Evolutionary conservation across 2,888 invertebrate genomes (phyloP), one percentile per base, ranked within the genome.

Genomic region (Pterobdella sp.): DNA sequence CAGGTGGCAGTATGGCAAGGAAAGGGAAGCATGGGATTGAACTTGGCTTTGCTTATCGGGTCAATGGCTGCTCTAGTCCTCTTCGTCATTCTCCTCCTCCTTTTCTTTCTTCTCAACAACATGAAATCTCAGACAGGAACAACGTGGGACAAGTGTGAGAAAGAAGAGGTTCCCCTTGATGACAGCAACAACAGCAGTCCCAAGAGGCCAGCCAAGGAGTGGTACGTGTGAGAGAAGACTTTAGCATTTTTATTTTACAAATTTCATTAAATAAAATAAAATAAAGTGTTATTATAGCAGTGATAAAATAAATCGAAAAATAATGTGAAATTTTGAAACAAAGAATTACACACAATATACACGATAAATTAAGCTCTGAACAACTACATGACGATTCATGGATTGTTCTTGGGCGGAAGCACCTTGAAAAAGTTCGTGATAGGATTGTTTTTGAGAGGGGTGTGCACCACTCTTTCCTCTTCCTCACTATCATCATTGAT

Each of bases 171-270:
- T 56, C 4, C 60, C 7, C n/a, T 18, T 7, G 60, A 56, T 56
- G 60, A 56, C 60, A n/a, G n/a, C n/a, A 42, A 42, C 18, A 56
- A 56, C n/a, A 26, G 26, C n/a, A 26, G 26, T 26, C 10, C n/a
- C 1, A 42, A 63, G 1, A 60, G n/a, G 14, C 68, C 68, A 18
- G 63, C 60, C 36, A 71, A 63, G n/a, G 71, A 71, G 71, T 71
- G 71, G 71, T 71, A 71, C 71, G 71, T 71, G 0, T 71, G 63
- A 63, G 26, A 26, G 29, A n/a, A 26, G 1, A 10, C 26, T 4
- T 2, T 14, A 37, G 35, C n/a, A n/a, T 68, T 26, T 68, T 34
- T 34, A 22, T 68, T 31, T 65, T 32, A 65, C 34, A 34, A 29
- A 32, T n/a, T 34, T 14, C 63, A 7, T 60, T 10, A 7, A 3